phyloP scores from a whole-genome alignment of 2,888 invertebrate species.

The Diaprepes abbreviatus region DNA sequence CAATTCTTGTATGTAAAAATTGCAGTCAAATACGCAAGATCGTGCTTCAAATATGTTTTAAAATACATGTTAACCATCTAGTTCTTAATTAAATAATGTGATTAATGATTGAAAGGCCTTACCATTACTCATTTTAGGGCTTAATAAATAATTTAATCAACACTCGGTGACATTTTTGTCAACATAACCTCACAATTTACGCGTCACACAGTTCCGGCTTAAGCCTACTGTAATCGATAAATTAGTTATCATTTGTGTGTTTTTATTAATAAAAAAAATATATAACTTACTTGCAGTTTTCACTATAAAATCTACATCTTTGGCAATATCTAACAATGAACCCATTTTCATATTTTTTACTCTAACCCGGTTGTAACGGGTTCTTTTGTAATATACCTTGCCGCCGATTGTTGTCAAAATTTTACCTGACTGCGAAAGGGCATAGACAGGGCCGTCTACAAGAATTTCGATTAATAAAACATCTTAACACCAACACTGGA shows the following conservation, averaged over 20 bases:
- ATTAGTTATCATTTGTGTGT: not conserved
- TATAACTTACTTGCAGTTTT: constrained; percentile 66
- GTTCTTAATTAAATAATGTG: not conserved
- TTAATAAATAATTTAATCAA: constrained; percentile 15
- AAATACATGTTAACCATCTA: not conserved
- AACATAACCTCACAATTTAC: constrained; percentile 40
- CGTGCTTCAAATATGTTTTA: not conserved
- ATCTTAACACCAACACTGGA: too few relatives aligned
- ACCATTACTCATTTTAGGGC: constrained; percentile 24
- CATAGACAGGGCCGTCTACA: constrained; percentile 18
- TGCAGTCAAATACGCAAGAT: constrained; percentile 13
- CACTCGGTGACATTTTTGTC: constrained; percentile 29
- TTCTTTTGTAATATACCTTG: constrained; percentile 1
- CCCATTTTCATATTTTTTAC: constrained; percentile 31
- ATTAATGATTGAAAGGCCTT: constrained; percentile 15
- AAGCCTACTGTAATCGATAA: constrained; percentile 5
- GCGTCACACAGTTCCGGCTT: constrained; percentile 46
- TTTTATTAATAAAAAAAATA: not conserved
- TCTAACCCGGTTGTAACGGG: not conserved
- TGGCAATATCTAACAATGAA: constrained; percentile 57
- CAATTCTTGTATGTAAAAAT: constrained; percentile 6
- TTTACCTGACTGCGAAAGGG: constrained; percentile 20
- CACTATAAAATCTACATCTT: constrained; percentile 65
- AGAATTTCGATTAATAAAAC: constrained; percentile 2
- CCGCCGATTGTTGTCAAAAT: constrained; percentile 24